A percentile compares a stretch with the other conserved stretches of the same genome.
These are phyloP conservation scores for Acipenser transmontanus DNA, from an alignment of 2,797 vertebrate species.

Conservation along the genomic window DNA sequence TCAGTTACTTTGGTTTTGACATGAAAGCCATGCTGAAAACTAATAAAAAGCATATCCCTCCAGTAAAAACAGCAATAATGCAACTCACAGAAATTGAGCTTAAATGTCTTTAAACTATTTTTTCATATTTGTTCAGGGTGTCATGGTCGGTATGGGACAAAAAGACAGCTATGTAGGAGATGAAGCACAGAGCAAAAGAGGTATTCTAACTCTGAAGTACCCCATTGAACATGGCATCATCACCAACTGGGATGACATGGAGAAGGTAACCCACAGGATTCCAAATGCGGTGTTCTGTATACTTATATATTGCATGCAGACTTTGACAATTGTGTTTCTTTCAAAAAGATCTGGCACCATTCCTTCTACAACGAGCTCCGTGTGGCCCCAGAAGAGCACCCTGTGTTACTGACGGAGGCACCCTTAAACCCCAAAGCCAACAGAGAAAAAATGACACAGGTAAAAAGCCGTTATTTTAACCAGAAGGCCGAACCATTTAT, in stretches of 20 bases:
- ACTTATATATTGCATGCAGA: neutral
- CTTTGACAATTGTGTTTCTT: neutral
- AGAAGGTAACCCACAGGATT: slow-evolving; percentile 65
- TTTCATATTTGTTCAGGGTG: slow-evolving; percentile 58
- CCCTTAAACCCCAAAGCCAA: slow-evolving; percentile 81
- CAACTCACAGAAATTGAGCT: no score
- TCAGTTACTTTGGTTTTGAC: no score
- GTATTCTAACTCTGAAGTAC: slow-evolving; percentile 93
- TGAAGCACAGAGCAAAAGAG: slow-evolving; percentile 91
- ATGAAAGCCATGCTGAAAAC: no score
- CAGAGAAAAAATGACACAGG: slow-evolving; percentile 86
- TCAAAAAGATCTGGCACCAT: slow-evolving; percentile 65
- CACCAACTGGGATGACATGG: slow-evolving; percentile 99
- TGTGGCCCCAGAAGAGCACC: slow-evolving; percentile 78
- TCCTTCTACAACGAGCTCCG: slow-evolving; percentile 71
- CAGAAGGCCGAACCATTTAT: no score
- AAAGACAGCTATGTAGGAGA: slow-evolving; percentile 95
- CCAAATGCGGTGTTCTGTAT: neutral
- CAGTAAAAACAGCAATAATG: no score
- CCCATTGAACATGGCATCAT: slow-evolving; percentile 97
- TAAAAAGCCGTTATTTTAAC: slow-evolving; percentile 19
- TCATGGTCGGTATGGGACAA: slow-evolving; percentile 97
- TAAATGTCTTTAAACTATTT: no score
- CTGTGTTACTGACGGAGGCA: slow-evolving; percentile 74
- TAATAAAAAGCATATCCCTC: no score